Evolutionary conservation across 1,140 invertebrate genomes (phyloP).

Genomic region (Heliconius nattereri): DNA sequence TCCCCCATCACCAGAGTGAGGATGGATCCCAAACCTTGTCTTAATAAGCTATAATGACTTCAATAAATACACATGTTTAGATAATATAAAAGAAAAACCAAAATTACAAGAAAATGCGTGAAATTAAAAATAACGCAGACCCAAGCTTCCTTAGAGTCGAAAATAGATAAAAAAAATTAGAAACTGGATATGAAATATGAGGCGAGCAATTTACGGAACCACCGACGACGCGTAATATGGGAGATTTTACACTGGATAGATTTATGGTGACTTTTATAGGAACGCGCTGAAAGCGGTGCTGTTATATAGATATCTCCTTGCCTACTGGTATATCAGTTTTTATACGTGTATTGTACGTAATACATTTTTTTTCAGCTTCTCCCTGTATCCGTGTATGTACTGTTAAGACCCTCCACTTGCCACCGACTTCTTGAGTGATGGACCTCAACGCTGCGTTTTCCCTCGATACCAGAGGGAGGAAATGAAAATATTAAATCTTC

Average conservation of each 20-base stretch:
- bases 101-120: neutral
- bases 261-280: conserved; percentile 10
- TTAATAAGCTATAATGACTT: no score
- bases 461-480: neutral
- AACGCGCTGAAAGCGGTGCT: neutral
- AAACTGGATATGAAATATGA: conserved; percentile 22
- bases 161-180: neutral
- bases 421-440: neutral
- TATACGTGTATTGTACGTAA: neutral
- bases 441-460: neutral
- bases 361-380: neutral
- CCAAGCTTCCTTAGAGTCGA: neutral
- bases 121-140: neutral
- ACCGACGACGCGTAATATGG: neutral
- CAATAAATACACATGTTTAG: no score
- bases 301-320: neutral
- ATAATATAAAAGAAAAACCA: neutral
- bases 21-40: no score
- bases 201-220: conserved; percentile 18
- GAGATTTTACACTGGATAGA: neutral
- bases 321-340: neutral
- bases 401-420: no score
- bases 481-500: neutral
- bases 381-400: neutral
- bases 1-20: no score